Evolutionary conservation across 2,888 invertebrate genomes (phyloP), one percentile per base, ranked within the genome.

Genomic region (Holacanthella duospinosa): DNA sequence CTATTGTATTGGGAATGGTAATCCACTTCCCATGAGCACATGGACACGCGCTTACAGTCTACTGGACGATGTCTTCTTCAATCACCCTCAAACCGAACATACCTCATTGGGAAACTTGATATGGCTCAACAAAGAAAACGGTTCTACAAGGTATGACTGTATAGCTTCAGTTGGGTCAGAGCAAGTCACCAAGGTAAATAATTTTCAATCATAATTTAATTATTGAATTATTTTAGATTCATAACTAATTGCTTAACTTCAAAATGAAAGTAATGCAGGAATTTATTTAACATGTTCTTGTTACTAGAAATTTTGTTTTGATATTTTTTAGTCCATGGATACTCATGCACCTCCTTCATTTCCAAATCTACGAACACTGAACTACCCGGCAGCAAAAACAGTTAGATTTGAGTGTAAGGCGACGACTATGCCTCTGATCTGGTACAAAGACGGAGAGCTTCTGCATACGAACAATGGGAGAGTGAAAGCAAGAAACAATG

Each of bases 371-470:
- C 59, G 43, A 24, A 24, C 53, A 12, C 28, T 55, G 25, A 9
- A 2, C 19, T 27, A 61, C 55, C 55, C 55, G 25, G 36, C 55
- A 29, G 54, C 61, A 54, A 68, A 68, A 66, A 68, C 68, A n/a
- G 68, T 68, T 44, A 64, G 72, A 59, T 64, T 72, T 53, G 66
- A 69, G 56, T 67, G 70, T 65, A 64, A 67, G 57, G 63, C 67
- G n/a, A 64, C 65, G 24, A 53, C 65, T 9, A 67, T 67, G 58
- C 65, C 65, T 29, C 61, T 70, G 25, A 56, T 67, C 24, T 72
- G 72, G 72, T 69, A 68, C 65, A 72, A 72, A 65, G 68, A 72
- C 65, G 72, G 72, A 55, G 66, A 72, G 56, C 60, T 66, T 4
- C 53, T 72, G 44, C 67, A 69, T 43, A 67, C 69, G 4, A 70